Base-by-base conservation (phyloP, 2,888 invertebrate genomes). In the Drosophila subsilvestris region DNA sequence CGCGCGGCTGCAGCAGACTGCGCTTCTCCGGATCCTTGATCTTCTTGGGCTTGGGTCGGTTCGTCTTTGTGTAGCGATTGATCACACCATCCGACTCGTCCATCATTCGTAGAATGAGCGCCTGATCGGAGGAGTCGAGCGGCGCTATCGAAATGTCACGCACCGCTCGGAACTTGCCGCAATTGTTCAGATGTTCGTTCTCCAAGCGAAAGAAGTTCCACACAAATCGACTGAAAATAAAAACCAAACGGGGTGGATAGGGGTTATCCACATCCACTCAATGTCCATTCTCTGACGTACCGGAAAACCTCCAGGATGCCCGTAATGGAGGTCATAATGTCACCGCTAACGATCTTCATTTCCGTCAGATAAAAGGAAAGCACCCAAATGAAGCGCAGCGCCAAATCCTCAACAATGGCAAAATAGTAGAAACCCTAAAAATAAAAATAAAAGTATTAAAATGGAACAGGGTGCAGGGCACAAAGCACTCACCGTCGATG, bases 141-240 rank as follows among this genome's bases (percentile, higher is more conserved):
- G 98, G 98, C 48, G 98, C 98, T 54, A 98, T 97, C 0, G 97
- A 98, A 75, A 99, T 99, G 92, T 99, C 99, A 6, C 99, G 93
- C 0, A 99, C 99, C 9, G 99, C 99, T 88, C 99, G 94, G 94
- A 99, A 99, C 93, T 97, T 97, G 92, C 99, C 99, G 93, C 99
- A 99, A 93, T 99, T 99, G 93, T 99, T 99, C 45, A 99, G 93
- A 92, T 99, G 99, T 91, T 99, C 99, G 93, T 99, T 99, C 93
- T 99, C 99, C 88, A 99, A 92, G 0, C 99, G 99, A 94, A 99
- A 99, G 93, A 98, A 99, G 93, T 99, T 99, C 99, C 99, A 99
- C 51, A 99, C 95, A 93, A 99, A 99, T 61, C 99, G 95, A 90
- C 97, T 96, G 91, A 14, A 57, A 61, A n/a, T 3, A 9, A 6